A percentile compares a stretch with the other conserved stretches of the same genome.
phyloP scores from a whole-genome alignment of 2,888 invertebrate genomes.

The Epinotia brunnichana region DNA sequence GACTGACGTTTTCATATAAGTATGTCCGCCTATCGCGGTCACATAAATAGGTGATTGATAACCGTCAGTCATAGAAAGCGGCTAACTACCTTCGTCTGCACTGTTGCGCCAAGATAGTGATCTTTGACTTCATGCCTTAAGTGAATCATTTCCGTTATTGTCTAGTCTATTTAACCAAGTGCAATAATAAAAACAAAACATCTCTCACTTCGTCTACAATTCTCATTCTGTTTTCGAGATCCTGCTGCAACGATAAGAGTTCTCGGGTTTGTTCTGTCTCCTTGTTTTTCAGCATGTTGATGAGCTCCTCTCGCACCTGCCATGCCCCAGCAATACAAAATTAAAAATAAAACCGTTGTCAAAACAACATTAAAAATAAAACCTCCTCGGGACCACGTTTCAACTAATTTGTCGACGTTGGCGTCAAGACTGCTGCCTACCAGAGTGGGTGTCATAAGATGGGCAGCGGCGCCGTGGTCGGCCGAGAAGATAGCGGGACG shows the following conservation, averaged over 20 bases:
- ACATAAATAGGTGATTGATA: too few relatives aligned
- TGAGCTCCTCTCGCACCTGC: conserved; percentile 84
- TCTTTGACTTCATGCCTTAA: too few relatives aligned
- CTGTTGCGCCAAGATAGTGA: too few relatives aligned
- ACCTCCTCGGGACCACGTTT: background rate
- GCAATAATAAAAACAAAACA: conserved; percentile 44
- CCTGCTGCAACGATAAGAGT: conserved; percentile 69
- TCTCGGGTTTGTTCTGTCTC: conserved; percentile 81
- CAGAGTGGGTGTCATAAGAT: too few relatives aligned
- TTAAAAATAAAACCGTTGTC: conserved; percentile 34
- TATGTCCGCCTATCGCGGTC: too few relatives aligned
- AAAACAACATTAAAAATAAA: background rate
- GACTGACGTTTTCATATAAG: too few relatives aligned
- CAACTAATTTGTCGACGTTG: background rate
- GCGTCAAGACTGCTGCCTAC: too few relatives aligned
- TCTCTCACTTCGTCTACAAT: conserved; percentile 78
- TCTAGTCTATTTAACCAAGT: background rate
- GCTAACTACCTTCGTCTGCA: too few relatives aligned
- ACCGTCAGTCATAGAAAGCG: too few relatives aligned
- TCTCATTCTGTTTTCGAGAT: conserved; percentile 77
- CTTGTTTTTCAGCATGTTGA: conserved; percentile 84
- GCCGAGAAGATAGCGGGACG: too few relatives aligned
- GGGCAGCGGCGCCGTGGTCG: too few relatives aligned
- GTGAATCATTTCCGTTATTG: background rate
- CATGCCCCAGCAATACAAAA: conserved; percentile 32